These are phyloP conservation scores for Ochropacha duplaris DNA, from an alignment of 2,888 invertebrate genomes.

Conservation along the genomic window DNA sequence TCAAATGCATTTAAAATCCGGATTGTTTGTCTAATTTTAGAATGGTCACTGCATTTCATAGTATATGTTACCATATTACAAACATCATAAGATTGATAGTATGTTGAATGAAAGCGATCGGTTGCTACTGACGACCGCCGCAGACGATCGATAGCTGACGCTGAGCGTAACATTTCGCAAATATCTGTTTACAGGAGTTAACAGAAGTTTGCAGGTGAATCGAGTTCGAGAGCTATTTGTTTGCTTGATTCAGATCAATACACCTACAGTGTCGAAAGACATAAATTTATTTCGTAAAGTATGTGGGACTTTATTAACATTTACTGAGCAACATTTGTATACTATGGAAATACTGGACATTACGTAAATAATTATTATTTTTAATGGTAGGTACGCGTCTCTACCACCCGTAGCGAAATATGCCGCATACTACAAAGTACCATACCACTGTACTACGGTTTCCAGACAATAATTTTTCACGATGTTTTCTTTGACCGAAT, in stretches of 20 bases:
- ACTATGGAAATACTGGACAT: too few relatives aligned
- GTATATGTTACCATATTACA: not conserved
- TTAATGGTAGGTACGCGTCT: too few relatives aligned
- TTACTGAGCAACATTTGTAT: too few relatives aligned
- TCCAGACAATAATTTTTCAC: too few relatives aligned
- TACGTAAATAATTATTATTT: too few relatives aligned
- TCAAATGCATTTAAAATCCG: not conserved
- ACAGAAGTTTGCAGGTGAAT: constrained; percentile 4
- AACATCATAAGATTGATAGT: not conserved
- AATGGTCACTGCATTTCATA: not conserved
- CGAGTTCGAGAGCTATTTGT: not conserved
- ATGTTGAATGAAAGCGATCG: constrained; percentile 1
- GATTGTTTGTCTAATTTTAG: not conserved
- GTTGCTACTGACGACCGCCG: constrained; percentile 22
- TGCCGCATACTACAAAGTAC: too few relatives aligned
- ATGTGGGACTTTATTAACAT: too few relatives aligned
- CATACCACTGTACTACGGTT: too few relatives aligned
- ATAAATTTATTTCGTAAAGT: too few relatives aligned
- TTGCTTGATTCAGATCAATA: constrained; percentile 2
- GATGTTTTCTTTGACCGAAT: too few relatives aligned
- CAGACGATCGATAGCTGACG: constrained; percentile 14
- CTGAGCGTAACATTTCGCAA: not conserved
- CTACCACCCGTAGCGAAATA: too few relatives aligned
- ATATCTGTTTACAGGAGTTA: constrained; percentile 2
- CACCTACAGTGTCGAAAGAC: not conserved